phyloP scores from a whole-genome alignment of 2,797 vertebrate species.

The Anniella stebbinsi region DNA sequence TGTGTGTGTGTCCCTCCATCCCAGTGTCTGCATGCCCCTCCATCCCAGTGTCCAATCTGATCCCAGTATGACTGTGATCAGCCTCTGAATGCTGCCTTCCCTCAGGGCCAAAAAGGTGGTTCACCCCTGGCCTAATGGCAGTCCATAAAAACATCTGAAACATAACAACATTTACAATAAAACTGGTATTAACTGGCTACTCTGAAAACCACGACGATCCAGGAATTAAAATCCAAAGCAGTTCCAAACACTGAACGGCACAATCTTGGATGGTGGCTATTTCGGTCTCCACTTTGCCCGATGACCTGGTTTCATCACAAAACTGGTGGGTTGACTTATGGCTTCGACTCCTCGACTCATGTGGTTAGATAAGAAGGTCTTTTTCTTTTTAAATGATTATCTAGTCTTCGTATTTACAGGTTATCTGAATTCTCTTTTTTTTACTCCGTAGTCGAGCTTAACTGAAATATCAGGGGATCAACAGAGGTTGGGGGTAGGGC shows the following conservation, averaged over 20 bases:
- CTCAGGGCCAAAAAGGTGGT: too few relatives aligned
- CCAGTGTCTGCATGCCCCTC: too few relatives aligned
- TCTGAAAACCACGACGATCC: background rate
- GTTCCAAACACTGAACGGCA: background rate
- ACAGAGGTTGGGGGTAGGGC: background rate
- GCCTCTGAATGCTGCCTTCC: too few relatives aligned
- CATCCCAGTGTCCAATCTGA: too few relatives aligned
- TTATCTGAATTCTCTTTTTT: background rate
- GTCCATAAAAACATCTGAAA: background rate
- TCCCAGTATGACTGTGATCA: too few relatives aligned
- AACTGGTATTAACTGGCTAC: background rate
- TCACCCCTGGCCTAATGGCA: too few relatives aligned
- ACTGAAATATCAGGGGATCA: constrained; percentile 65
- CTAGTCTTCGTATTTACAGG: background rate
- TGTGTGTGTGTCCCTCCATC: too few relatives aligned
- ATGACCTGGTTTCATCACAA: background rate
- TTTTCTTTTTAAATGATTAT: too few relatives aligned
- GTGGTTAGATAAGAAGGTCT: background rate
- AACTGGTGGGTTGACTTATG: background rate
- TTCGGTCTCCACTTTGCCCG: background rate
- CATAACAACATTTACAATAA: background rate
- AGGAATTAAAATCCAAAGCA: background rate
- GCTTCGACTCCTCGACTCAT: background rate
- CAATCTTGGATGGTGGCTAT: background rate
- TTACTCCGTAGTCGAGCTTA: constrained; percentile 51